phyloP scores from a whole-genome alignment of 1,140 invertebrate genomes.

The Zaprionus taronus region DNA sequence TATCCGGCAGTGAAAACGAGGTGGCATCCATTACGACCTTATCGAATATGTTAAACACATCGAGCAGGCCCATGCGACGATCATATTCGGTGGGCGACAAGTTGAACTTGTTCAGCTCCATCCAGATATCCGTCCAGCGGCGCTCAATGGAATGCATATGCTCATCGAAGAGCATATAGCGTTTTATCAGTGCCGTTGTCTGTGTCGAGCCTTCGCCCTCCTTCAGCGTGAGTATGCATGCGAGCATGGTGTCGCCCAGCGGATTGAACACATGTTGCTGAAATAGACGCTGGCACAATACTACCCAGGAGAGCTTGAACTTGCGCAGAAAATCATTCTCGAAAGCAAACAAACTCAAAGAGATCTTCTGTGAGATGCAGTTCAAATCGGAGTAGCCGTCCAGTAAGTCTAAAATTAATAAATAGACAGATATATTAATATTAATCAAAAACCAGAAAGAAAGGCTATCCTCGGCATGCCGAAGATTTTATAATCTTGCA shows the following conservation, averaged over 20 bases:
- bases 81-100: slow-evolving; percentile 77
- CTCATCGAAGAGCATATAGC: slow-evolving; percentile 82
- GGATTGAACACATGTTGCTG: slow-evolving; percentile 81
- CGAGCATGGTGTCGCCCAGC: slow-evolving; percentile 76
- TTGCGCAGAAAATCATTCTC: slow-evolving; percentile 82
- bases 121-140: slow-evolving; percentile 81
- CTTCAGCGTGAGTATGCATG: slow-evolving; percentile 80
- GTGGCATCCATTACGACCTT: slow-evolving; percentile 80
- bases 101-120: slow-evolving; percentile 80
- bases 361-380: slow-evolving; percentile 80
- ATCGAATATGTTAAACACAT: slow-evolving; percentile 82
- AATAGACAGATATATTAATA: background rate
- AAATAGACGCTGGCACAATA: slow-evolving; percentile 82
- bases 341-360: slow-evolving; percentile 79
- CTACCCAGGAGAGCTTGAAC: slow-evolving; percentile 80
- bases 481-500: too few species aligned
- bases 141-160: slow-evolving; percentile 81
- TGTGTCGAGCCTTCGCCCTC: slow-evolving; percentile 68
- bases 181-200: slow-evolving; percentile 72
- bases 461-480: too few species aligned
- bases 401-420: slow-evolving; percentile 68
- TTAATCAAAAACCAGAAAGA: background rate
- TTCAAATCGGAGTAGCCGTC: slow-evolving; percentile 82
- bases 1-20: slow-evolving; percentile 76
- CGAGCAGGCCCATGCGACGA: slow-evolving; percentile 71